Evolutionary conservation across 2,113 vertebrate genomes (phyloP).

Genomic region (Sinocyclocheilus grahami): DNA sequence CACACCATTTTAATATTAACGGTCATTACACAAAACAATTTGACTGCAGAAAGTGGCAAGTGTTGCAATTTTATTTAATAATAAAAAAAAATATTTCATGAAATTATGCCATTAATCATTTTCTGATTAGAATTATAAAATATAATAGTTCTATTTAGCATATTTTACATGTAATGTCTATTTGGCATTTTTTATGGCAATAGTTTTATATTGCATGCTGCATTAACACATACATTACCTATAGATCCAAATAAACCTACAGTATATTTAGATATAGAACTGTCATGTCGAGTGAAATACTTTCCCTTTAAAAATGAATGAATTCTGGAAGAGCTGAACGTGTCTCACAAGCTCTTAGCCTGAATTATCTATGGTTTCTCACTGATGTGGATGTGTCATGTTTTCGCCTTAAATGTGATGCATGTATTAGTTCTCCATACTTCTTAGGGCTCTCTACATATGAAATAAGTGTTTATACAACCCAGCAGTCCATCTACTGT

Average conservation of each 20-base stretch:
- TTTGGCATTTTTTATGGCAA: neutral
- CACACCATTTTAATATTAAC: too few relatives aligned
- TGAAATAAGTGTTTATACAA: neutral
- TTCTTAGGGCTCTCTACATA: conserved; percentile 5
- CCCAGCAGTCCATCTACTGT: neutral
- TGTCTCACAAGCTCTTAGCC: conserved; percentile 18
- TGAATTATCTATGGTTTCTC: conserved; percentile 2
- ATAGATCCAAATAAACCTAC: neutral
- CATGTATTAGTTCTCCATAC: neutral
- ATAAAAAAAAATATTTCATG: too few relatives aligned
- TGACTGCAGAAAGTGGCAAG: too few relatives aligned
- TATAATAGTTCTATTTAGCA: too few relatives aligned
- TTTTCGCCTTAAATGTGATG: neutral
- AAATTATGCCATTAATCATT: too few relatives aligned
- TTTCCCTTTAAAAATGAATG: neutral
- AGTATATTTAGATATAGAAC: neutral
- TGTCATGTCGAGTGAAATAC: neutral
- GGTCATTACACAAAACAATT: too few relatives aligned
- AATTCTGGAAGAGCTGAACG: conserved; percentile 1
- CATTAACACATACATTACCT: neutral
- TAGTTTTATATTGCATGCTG: neutral
- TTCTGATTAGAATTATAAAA: too few relatives aligned
- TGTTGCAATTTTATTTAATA: too few relatives aligned
- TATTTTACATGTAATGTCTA: neutral
- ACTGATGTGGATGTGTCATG: neutral